Base-by-base conservation (phyloP, 2,113 vertebrate species). In the Prionailurus bengalensis region DNA sequence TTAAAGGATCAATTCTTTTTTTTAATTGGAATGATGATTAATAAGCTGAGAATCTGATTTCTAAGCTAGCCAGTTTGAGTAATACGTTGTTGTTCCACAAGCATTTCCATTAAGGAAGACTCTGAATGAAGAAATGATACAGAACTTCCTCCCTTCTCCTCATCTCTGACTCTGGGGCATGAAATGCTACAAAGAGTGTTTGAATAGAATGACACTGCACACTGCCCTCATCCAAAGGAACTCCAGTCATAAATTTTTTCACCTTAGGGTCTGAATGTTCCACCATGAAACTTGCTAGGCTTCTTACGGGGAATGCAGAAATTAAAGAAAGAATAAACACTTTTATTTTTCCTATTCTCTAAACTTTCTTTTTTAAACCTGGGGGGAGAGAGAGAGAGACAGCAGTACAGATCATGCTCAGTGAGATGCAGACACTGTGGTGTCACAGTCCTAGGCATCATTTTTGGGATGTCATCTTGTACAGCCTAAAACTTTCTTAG, bases 1-100 rank as follows among this genome's bases (percentile, higher is more conserved):
- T 95, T 98, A 97, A 97, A 97, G 95, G 73, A 98, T 97, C 97
- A 89, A 98, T 97, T 97, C 91, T 90, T 94, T 95, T 94, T 95
- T 95, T 96, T 83, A 97, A 98, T 96, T 97, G 87, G 91, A 91
- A 95, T 96, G 96, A 97, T 98, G 91, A 98, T 94, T 96, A 98
- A 97, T 98, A 97, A 96, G 79, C 79, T 36, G 48, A 89, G 86
- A 96, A 96, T 96, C 7, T 95, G 79, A 97, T 95, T 97, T 91
- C 91, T 97, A 86, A 92, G 73, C 95, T 95, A 73, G 70, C 85
- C 73, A 86, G 80, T 91, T 96, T 94, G 86, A 96, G 55, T 95
- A 89, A 91, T 42, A 58, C 51, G 13, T 45, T 94, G 90, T 94
- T 97, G 94, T 97, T 96, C 97, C 91, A 92, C 71, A 53, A 83